Evolutionary conservation across 2,797 vertebrate genomes (phyloP).

Genomic region (Sebastes dallii): DNA sequence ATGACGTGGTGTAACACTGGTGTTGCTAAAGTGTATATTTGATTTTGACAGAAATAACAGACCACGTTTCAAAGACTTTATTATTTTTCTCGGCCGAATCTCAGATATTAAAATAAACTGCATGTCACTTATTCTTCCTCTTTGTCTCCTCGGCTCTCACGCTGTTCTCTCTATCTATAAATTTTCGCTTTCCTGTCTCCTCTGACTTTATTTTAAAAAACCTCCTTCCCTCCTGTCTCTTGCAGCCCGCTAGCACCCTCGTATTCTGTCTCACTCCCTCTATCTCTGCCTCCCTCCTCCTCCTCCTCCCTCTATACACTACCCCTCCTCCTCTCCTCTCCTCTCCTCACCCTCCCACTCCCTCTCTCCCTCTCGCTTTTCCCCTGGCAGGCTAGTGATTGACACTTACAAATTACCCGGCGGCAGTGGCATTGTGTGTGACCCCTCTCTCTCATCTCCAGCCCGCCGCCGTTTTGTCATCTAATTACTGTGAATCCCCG

Average conservation of each 20-base stretch:
- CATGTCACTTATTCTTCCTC: background rate
- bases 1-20: background rate
- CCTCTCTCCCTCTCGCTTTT: conserved; percentile 71
- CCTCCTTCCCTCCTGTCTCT: conserved; percentile 25
- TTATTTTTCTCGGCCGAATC: background rate
- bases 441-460: conserved; percentile 98
- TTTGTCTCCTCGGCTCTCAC: conserved; percentile 12
- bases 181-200: conserved; percentile 32
- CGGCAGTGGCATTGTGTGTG: conserved; percentile 96
- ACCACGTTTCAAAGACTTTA: background rate
- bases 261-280: conserved; percentile 47
- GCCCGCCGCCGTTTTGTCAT: conserved; percentile 99
- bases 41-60: background rate
- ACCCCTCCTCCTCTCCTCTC: background rate
- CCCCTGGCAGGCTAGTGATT: conserved; percentile 93
- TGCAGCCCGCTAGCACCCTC: conserved; percentile 38
- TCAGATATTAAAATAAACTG: background rate
- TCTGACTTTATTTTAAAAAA: conserved; percentile 22
- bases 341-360: conserved; percentile 17
- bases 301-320: conserved; percentile 4
- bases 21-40: background rate
- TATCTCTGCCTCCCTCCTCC: conserved; percentile 18
- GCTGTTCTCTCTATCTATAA: conserved; percentile 25
- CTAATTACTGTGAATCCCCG: conserved; percentile 99
- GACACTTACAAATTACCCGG: conserved; percentile 99